Conservation (phyloP, 2,797 vertebrate genomes). For the Sus cebifrons region DNA sequence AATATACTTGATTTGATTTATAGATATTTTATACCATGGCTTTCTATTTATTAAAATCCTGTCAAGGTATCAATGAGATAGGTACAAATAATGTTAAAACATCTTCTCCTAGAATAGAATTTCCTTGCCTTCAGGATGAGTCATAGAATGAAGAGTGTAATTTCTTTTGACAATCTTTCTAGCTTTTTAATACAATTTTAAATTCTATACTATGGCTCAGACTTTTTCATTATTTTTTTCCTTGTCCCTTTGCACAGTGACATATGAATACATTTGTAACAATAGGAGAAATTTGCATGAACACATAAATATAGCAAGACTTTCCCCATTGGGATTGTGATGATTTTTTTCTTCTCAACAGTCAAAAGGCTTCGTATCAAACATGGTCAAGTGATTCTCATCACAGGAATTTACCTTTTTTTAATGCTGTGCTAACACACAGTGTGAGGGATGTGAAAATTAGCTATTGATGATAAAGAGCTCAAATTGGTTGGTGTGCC, state of each 20-base stretch:
- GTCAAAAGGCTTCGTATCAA: constrained; percentile 31
- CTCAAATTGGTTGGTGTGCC: background rate
- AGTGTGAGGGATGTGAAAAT: background rate
- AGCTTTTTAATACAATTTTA: constrained; percentile 17
- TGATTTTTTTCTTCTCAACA: background rate
- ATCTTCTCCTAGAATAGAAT: background rate
- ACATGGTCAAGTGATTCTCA: background rate
- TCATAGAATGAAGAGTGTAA: background rate
- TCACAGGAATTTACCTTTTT: constrained; percentile 31
- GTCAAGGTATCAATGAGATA: constrained; percentile 14
- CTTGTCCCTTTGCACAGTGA: background rate
- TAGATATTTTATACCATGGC: background rate
- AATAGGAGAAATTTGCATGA: constrained; percentile 55
- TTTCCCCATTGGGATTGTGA: constrained; percentile 10
- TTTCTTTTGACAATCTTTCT: background rate
- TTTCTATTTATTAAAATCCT: constrained; percentile 43
- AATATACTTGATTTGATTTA: constrained; percentile 30
- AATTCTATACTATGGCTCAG: background rate
- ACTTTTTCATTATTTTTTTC: background rate
- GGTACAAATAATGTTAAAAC: background rate
- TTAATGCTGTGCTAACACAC: background rate
- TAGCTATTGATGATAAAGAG: background rate
- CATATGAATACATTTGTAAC: constrained; percentile 65
- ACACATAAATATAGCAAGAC: constrained; percentile 2
- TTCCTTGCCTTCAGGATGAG: background rate